phyloP scores from a whole-genome alignment of 2,888 invertebrate genomes.

The Eupithecia exiguata region DNA sequence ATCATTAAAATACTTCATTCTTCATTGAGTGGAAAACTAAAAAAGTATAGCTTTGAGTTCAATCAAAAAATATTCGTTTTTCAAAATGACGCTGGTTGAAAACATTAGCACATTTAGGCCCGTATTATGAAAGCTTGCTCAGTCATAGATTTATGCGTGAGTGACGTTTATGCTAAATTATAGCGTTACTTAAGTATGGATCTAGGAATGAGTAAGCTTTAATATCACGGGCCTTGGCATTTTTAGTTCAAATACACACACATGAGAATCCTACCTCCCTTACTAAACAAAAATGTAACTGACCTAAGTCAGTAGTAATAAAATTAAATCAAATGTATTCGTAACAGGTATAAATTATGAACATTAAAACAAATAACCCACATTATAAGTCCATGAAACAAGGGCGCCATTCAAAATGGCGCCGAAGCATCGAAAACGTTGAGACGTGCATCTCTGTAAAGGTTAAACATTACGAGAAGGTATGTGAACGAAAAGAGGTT shows the following conservation, averaged over 20 bases:
- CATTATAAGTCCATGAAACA: not conserved
- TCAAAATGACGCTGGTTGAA: not conserved
- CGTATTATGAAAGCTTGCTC: too few species aligned
- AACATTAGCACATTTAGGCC: not conserved
- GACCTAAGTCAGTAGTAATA: not conserved
- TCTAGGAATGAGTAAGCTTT: too few species aligned
- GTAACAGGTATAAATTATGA: slow-evolving; percentile 1
- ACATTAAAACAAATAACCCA: not conserved
- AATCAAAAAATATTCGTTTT: not conserved
- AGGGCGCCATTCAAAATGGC: slow-evolving; percentile 2
- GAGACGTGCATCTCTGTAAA: slow-evolving; percentile 37
- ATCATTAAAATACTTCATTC: too few species aligned
- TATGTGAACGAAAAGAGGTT: slow-evolving; percentile 41
- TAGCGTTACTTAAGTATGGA: too few species aligned
- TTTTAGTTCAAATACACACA: not conserved
- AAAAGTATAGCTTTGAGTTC: not conserved
- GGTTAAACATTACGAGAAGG: slow-evolving; percentile 58
- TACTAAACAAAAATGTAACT: not conserved
- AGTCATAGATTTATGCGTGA: too few species aligned
- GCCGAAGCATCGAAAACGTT: not conserved
- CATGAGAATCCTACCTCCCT: not conserved
- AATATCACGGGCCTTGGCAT: too few species aligned
- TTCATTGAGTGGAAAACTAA: too few species aligned
- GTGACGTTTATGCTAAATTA: too few species aligned
- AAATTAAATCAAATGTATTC: not conserved